These are phyloP conservation scores for Tanytarsus gracilentus DNA, from an alignment of 2,888 invertebrate species.

Conservation along the genomic window DNA sequence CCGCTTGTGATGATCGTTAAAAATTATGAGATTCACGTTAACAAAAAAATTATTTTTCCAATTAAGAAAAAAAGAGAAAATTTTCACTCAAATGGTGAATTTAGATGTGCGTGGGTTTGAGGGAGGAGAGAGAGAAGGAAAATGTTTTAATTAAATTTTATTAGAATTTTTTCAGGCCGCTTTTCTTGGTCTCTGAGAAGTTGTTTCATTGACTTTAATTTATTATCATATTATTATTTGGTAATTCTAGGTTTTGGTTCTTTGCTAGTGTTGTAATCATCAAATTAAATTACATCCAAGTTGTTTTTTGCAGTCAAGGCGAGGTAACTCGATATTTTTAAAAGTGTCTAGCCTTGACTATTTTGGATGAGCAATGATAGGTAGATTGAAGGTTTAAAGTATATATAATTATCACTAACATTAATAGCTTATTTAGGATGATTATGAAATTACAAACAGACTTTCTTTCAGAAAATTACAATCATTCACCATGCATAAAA, in stretches of 20 bases:
- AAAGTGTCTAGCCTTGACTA: no score
- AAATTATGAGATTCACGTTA: no score
- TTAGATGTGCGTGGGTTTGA: no score
- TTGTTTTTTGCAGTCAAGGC: no score
- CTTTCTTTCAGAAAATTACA: not conserved
- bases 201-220: not conserved
- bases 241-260: not conserved
- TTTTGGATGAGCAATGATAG: no score
- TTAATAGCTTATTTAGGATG: not conserved
- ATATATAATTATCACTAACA: conserved; percentile 5
- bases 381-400: not conserved
- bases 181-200: not conserved
- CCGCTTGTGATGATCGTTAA: no score
- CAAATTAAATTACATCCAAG: no score
- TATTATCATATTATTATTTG: not conserved
- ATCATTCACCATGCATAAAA: not conserved
- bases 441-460: not conserved
- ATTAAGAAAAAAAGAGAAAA: no score
- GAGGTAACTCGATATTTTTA: no score
- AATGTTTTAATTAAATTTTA: not conserved
- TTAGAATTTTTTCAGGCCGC: conserved; percentile 3
- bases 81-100: no score
- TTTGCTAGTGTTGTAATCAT: not conserved
- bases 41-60: no score
- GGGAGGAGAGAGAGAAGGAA: no score